Evolutionary conservation across 2,797 vertebrate genomes (phyloP).

Genomic region (Siniperca scherzeri): DNA sequence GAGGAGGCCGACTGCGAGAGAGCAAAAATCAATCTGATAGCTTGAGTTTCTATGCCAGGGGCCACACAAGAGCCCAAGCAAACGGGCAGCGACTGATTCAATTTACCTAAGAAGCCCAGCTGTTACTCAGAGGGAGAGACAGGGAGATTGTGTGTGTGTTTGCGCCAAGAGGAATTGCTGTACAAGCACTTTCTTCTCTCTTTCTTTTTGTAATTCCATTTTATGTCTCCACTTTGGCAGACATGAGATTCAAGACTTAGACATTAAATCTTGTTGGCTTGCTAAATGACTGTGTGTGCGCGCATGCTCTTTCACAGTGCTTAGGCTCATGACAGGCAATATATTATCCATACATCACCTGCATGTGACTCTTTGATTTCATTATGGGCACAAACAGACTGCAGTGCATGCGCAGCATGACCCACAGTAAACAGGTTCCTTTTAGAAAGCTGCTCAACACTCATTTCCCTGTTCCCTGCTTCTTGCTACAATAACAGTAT

Average conservation of each 20-base stretch:
- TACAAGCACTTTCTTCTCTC: slow-evolving; percentile 60
- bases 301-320: not conserved
- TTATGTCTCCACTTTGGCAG: slow-evolving; percentile 63
- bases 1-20: slow-evolving; percentile 14
- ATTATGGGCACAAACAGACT: slow-evolving; percentile 65
- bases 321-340: slow-evolving; percentile 35
- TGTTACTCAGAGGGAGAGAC: slow-evolving; percentile 42
- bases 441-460: slow-evolving; percentile 28
- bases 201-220: slow-evolving; percentile 62
- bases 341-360: slow-evolving; percentile 66
- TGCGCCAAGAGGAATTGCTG: slow-evolving; percentile 48
- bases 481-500: not conserved
- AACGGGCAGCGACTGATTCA: slow-evolving; percentile 61
- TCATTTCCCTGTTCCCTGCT: slow-evolving; percentile 13
- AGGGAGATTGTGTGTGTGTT: slow-evolving; percentile 11
- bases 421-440: slow-evolving; percentile 35
- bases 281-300: slow-evolving; percentile 38
- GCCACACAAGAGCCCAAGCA: slow-evolving; percentile 54
- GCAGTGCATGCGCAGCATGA: slow-evolving; percentile 29
- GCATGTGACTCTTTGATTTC: slow-evolving; percentile 69
- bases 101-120: slow-evolving; percentile 71
- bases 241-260: slow-evolving; percentile 33
- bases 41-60: slow-evolving; percentile 69
- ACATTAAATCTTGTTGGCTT: slow-evolving; percentile 60
- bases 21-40: slow-evolving; percentile 74